Conservation (phyloP, 2,888 invertebrate species). For the Andricus quercusramuli region DNA sequence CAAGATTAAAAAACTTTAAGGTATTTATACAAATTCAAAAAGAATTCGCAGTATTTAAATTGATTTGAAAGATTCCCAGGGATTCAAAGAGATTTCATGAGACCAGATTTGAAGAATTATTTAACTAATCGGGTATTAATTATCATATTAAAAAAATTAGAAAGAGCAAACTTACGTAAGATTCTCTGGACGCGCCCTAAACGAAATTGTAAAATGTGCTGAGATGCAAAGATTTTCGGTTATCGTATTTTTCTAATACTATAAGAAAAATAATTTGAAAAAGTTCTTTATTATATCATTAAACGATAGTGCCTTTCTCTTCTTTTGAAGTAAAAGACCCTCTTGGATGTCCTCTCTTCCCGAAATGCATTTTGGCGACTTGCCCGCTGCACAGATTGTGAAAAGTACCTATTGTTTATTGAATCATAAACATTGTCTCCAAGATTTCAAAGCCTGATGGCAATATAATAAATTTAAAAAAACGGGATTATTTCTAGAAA, state of each 20-base stretch:
- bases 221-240: background rate
- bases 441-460: background rate
- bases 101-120: too few relatives aligned
- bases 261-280: background rate
- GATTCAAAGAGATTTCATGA: too few relatives aligned
- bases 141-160: too few relatives aligned
- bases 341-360: slow-evolving; percentile 17
- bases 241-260: background rate
- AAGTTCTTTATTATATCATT: background rate
- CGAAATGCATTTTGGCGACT: slow-evolving; percentile 13
- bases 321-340: slow-evolving; percentile 13
- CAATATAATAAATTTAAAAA: too few relatives aligned
- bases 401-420: background rate
- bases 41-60: too few relatives aligned
- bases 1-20: too few relatives aligned
- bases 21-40: too few relatives aligned
- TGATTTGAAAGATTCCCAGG: too few relatives aligned
- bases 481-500: background rate
- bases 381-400: background rate
- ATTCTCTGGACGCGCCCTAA: too few relatives aligned
- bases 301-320: background rate
- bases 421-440: background rate
- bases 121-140: too few relatives aligned
- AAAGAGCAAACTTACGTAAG: too few relatives aligned
- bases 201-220: background rate